Conservation (phyloP, 2,888 invertebrate species). For the Tipula vernalis region DNA sequence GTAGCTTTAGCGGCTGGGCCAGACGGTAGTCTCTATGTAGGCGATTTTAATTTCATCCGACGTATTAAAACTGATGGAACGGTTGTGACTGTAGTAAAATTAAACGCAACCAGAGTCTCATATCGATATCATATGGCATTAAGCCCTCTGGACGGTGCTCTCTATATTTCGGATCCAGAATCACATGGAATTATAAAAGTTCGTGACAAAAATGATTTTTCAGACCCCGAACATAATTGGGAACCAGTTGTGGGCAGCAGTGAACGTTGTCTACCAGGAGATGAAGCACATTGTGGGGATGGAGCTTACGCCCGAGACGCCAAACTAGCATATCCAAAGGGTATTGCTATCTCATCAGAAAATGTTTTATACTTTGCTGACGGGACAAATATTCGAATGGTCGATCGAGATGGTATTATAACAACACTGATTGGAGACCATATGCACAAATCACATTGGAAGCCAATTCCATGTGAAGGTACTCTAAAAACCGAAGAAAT, state of each 20-base stretch:
- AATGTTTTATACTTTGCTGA: conserved; percentile 91
- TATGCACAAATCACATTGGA: conserved; percentile 89
- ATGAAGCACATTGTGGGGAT: conserved; percentile 92
- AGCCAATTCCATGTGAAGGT: conserved; percentile 84
- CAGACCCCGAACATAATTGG: conserved; percentile 84
- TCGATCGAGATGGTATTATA: conserved; percentile 83
- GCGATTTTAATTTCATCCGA: conserved; percentile 88
- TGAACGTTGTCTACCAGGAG: conserved; percentile 83
- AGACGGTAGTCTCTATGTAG: conserved; percentile 89
- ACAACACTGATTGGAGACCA: conserved; percentile 86
- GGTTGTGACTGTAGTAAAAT: conserved; percentile 35
- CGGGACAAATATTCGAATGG: conserved; percentile 87
- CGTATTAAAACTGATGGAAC: conserved; percentile 77
- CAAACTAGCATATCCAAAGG: conserved; percentile 90
- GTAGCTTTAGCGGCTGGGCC: conserved; percentile 84
- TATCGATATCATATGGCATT: conserved; percentile 95
- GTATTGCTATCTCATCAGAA: conserved; percentile 85
- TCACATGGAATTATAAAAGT: conserved; percentile 87
- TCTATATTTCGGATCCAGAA: conserved; percentile 94
- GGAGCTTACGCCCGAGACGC: conserved; percentile 87
- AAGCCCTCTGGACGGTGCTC: conserved; percentile 82
- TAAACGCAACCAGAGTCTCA: conserved; percentile 81
- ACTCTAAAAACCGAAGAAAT: conserved; percentile 87
- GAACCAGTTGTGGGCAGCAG: conserved; percentile 92
- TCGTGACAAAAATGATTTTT: conserved; percentile 66